Evolutionary conservation across 2,113 vertebrate species (phyloP).

Genomic region (Poeciliopsis turrubarensis): DNA sequence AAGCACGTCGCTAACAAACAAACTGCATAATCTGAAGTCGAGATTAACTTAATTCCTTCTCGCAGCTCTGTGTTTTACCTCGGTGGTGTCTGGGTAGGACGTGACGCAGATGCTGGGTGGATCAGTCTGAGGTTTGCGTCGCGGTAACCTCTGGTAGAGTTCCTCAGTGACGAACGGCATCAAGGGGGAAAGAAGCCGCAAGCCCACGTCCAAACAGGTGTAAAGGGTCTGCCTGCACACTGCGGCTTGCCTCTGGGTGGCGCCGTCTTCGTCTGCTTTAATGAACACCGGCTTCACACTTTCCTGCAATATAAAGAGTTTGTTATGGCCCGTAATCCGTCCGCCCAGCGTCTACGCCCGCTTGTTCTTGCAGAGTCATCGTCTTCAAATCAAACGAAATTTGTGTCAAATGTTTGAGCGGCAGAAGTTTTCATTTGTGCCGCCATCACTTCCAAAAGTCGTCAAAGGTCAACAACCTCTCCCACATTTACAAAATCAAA

Average conservation of each 20-base stretch:
- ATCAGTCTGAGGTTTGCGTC: constrained; percentile 71
- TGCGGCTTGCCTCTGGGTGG: constrained; percentile 56
- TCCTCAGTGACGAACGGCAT: constrained; percentile 93
- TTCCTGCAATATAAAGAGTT: constrained; percentile 75
- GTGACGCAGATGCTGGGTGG: constrained; percentile 84
- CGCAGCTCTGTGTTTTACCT: constrained; percentile 73
- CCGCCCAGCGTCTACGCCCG: no score
- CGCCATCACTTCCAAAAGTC: no score
- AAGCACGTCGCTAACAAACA: neutral
- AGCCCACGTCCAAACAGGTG: constrained; percentile 87
- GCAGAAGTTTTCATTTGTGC: no score
- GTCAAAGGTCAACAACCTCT: no score
- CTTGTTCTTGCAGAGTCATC: no score
- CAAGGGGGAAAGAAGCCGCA: constrained; percentile 87
- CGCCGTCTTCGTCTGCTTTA: constrained; percentile 65
- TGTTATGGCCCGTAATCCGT: neutral
- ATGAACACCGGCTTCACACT: constrained; percentile 87
- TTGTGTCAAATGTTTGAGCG: no score
- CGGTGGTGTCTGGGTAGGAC: constrained; percentile 81
- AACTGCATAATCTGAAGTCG: neutral
- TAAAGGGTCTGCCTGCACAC: constrained; percentile 87
- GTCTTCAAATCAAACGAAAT: no score
- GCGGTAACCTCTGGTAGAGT: constrained; percentile 88
- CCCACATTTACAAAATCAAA: no score
- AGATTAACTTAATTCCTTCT: neutral